These are phyloP conservation scores for Rhagonycha lutea DNA, from an alignment of 2,888 invertebrate genomes.

Conservation along the genomic window DNA sequence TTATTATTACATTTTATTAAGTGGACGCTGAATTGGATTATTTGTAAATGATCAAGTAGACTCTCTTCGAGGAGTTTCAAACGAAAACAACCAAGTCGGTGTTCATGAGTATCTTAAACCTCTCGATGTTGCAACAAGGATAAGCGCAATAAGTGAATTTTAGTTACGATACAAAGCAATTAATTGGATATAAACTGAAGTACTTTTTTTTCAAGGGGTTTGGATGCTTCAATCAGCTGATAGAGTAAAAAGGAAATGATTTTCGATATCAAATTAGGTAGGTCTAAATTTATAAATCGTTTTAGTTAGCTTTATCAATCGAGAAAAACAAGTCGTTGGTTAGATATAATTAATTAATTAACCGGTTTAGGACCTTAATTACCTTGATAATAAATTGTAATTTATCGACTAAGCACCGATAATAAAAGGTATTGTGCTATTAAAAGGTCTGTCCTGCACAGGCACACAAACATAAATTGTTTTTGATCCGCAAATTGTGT, in stretches of 20 bases:
- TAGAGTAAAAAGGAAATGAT: not conserved
- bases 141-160: not conserved
- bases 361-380: not conserved
- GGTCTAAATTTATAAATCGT: not conserved
- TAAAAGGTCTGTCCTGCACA: not conserved
- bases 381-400: not conserved
- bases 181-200: not conserved
- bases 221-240: not conserved
- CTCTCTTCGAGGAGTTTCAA: no score
- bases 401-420: not conserved
- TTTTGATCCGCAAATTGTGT: conserved; percentile 20
- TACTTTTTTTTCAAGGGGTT: not conserved
- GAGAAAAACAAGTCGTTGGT: not conserved
- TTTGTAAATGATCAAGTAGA: no score
- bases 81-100: no score
- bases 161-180: not conserved
- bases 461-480: conserved; percentile 18
- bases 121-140: not conserved
- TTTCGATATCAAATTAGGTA: not conserved
- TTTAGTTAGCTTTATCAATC: not conserved
- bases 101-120: no score
- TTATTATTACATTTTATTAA: no score
- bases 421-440: not conserved
- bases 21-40: no score
- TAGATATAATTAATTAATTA: not conserved